Conservation (phyloP, 1,140 invertebrate species). For the Helicoverpa armigera region DNA sequence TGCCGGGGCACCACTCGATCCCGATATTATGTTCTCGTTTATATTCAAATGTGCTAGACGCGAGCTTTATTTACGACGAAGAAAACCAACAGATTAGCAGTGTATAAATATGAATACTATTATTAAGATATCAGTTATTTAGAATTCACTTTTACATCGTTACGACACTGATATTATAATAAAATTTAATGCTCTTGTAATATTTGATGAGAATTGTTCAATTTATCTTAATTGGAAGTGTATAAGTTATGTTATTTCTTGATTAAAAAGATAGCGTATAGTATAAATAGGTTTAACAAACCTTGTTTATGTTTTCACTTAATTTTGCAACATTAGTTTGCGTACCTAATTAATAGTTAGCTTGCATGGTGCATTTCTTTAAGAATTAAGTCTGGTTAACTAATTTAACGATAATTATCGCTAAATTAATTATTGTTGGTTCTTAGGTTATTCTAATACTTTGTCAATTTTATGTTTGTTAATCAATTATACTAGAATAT, state of each 20-base stretch:
- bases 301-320: not conserved
- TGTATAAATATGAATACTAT: slow-evolving; percentile 55
- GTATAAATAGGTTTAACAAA: slow-evolving; percentile 4
- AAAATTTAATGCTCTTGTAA: slow-evolving; percentile 8
- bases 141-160: slow-evolving; percentile 15
- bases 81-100: slow-evolving; percentile 57
- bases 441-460: not conserved
- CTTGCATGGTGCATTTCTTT: not conserved
- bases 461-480: too few relatives aligned
- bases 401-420: slow-evolving; percentile 16
- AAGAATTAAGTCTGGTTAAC: not conserved
- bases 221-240: slow-evolving; percentile 2
- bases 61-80: slow-evolving; percentile 50
- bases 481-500: too few relatives aligned
- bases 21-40: slow-evolving; percentile 57
- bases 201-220: not conserved
- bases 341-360: not conserved
- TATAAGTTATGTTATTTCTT: slow-evolving; percentile 3
- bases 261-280: slow-evolving; percentile 20
- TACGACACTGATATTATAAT: slow-evolving; percentile 6
- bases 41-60: slow-evolving; percentile 53
- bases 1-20: slow-evolving; percentile 45
- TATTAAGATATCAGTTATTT: slow-evolving; percentile 52
- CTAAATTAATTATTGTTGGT: not conserved
- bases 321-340: not conserved